These are phyloP conservation scores for Lophura nycthemera DNA, from an alignment of 2,113 vertebrate genomes.

Conservation along the genomic window DNA sequence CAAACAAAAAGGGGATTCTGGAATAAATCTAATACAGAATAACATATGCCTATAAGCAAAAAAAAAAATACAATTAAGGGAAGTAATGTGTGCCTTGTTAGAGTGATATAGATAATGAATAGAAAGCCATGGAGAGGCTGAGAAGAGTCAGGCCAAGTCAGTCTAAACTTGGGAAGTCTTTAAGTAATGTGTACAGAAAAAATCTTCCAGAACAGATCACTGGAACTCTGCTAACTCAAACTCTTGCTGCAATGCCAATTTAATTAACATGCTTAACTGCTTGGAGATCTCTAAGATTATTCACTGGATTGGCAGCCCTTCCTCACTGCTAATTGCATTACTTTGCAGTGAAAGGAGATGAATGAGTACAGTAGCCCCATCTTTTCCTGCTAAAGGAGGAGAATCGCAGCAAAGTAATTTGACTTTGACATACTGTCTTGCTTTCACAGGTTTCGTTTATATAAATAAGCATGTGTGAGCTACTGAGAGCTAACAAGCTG, in stretches of 20 bases:
- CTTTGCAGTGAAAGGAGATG: slow-evolving; percentile 37
- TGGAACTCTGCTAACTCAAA: slow-evolving; percentile 8
- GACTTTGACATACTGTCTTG: slow-evolving; percentile 57
- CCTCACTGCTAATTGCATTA: slow-evolving; percentile 57
- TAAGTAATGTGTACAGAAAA: background rate
- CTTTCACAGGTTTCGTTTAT: slow-evolving; percentile 15
- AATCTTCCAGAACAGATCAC: background rate
- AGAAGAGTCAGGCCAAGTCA: background rate
- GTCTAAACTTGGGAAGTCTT: background rate
- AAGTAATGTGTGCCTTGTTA: background rate
- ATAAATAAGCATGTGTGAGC: slow-evolving; percentile 12
- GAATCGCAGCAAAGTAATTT: slow-evolving; percentile 39
- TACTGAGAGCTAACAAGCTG: background rate
- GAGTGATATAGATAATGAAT: background rate
- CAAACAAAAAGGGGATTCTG: background rate
- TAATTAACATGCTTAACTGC: slow-evolving; percentile 71
- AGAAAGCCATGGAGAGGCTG: background rate
- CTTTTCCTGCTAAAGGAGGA: slow-evolving; percentile 34
- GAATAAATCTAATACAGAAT: background rate
- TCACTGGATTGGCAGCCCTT: slow-evolving; percentile 56
- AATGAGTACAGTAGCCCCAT: slow-evolving; percentile 50
- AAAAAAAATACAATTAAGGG: background rate
- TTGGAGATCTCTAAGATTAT: slow-evolving; percentile 65
- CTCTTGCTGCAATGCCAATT: slow-evolving; percentile 52
- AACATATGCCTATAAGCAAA: background rate